Conservation (phyloP, 2,113 vertebrate species). For the Peromyscus leucopus region DNA sequence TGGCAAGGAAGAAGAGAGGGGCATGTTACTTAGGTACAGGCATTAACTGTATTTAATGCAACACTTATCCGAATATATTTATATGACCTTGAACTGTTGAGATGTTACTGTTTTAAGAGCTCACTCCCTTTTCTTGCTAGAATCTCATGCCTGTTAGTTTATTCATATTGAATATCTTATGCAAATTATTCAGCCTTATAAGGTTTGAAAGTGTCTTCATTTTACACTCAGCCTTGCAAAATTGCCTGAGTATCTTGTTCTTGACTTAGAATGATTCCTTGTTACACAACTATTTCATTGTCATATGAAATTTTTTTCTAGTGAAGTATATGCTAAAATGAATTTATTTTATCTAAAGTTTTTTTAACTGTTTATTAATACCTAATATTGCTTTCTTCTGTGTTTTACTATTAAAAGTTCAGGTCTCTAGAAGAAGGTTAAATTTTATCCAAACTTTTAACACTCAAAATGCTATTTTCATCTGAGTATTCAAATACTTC, state of each 20-base stretch:
- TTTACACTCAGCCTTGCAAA: neutral
- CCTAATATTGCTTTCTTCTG: neutral
- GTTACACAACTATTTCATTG: neutral
- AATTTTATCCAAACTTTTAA: neutral
- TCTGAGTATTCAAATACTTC: neutral
- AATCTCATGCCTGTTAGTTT: neutral
- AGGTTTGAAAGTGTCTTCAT: neutral
- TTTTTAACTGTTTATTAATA: neutral
- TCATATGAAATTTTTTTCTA: neutral
- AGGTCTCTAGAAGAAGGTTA: neutral
- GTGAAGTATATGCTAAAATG: neutral
- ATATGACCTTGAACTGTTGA: neutral
- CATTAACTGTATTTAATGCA: slow-evolving; percentile 60
- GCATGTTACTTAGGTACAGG: slow-evolving; percentile 71
- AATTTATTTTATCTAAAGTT: neutral
- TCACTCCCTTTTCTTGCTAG: neutral
- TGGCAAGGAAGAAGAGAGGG: slow-evolving; percentile 18
- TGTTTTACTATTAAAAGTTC: neutral
- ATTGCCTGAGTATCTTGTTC: neutral
- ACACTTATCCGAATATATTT: neutral
- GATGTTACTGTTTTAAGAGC: neutral
- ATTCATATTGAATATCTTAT: neutral
- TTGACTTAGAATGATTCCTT: neutral
- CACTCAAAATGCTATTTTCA: neutral
- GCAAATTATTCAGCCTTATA: neutral